Conservation (phyloP, 1,140 invertebrate genomes). For the Varroa destructor region DNA sequence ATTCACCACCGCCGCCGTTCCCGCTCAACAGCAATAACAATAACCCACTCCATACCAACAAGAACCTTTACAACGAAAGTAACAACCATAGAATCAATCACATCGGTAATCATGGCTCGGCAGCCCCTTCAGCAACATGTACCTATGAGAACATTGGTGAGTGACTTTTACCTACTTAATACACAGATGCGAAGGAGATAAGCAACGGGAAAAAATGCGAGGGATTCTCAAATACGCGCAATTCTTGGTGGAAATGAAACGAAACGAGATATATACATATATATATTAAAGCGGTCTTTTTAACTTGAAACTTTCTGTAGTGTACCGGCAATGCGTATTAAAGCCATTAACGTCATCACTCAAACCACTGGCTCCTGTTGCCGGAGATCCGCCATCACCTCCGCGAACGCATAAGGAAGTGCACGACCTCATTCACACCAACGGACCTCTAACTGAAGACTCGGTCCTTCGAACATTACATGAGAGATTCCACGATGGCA, state of each 20-base stretch:
- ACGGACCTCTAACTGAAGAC: constrained; percentile 80
- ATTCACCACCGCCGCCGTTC: constrained; percentile 38
- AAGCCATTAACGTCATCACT: too few relatives aligned
- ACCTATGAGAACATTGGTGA: constrained; percentile 23
- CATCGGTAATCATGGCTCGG: constrained; percentile 8
- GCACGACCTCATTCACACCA: constrained; percentile 77
- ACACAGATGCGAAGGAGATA: too few relatives aligned
- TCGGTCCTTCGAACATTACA: constrained; percentile 78
- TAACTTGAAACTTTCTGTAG: too few relatives aligned
- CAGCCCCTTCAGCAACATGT: constrained; percentile 32
- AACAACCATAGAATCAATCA: too few relatives aligned
- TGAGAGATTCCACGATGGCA: constrained; percentile 64
- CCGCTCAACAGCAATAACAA: constrained; percentile 32
- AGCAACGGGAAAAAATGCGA: too few relatives aligned
- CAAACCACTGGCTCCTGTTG: too few relatives aligned
- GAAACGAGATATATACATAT: too few relatives aligned
- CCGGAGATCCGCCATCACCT: background rate
- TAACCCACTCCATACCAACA: constrained; percentile 27
- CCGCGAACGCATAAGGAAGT: constrained; percentile 42
- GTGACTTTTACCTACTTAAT: background rate
- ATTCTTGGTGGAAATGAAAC: too few relatives aligned
- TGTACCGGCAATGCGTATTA: too few relatives aligned
- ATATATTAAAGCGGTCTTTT: too few relatives aligned
- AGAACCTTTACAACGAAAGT: constrained; percentile 15
- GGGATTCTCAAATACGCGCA: too few relatives aligned